Percentiles rank a stretch among this genome's conserved stretches.
phyloP scores from a whole-genome alignment of 2,888 invertebrate species.

The Papilio gigon region DNA sequence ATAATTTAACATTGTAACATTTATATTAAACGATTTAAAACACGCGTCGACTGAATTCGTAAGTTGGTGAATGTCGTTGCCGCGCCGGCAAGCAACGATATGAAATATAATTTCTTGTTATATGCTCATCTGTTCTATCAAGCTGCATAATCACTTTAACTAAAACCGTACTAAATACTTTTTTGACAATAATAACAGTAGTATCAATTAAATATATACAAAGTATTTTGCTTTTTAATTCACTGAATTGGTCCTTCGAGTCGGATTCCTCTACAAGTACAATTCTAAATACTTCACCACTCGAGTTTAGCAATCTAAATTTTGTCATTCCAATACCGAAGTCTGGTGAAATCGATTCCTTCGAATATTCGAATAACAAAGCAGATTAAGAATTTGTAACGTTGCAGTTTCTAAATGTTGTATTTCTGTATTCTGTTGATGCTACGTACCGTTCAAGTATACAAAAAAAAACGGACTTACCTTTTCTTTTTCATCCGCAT shows the following conservation, averaged over 20 bases:
- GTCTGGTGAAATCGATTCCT: slow-evolving; percentile 27
- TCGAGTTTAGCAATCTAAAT: slow-evolving; percentile 15
- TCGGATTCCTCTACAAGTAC: neutral
- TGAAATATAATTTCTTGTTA: neutral
- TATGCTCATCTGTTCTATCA: too few relatives aligned
- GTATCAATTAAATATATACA: too few relatives aligned
- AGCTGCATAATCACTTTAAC: too few relatives aligned
- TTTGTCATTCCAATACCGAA: slow-evolving; percentile 22
- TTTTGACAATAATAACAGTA: too few relatives aligned
- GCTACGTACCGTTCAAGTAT: neutral
- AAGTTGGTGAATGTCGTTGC: neutral
- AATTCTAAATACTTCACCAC: slow-evolving; percentile 14
- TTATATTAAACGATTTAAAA: slow-evolving; percentile 2
- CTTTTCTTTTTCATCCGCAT: neutral
- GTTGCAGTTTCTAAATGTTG: neutral
- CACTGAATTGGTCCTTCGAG: neutral
- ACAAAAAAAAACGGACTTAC: neutral
- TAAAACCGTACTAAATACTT: too few relatives aligned
- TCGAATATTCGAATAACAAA: slow-evolving; percentile 9
- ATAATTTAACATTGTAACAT: slow-evolving; percentile 12
- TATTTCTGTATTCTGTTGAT: neutral
- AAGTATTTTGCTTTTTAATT: too few relatives aligned
- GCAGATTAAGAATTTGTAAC: slow-evolving; percentile 10
- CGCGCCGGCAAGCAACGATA: neutral
- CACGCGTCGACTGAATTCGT: neutral